Evolutionary conservation across 2,888 invertebrate species (phyloP), one percentile per base, ranked within the genome.

Genomic region (Gastracanthus pulcherrimus): DNA sequence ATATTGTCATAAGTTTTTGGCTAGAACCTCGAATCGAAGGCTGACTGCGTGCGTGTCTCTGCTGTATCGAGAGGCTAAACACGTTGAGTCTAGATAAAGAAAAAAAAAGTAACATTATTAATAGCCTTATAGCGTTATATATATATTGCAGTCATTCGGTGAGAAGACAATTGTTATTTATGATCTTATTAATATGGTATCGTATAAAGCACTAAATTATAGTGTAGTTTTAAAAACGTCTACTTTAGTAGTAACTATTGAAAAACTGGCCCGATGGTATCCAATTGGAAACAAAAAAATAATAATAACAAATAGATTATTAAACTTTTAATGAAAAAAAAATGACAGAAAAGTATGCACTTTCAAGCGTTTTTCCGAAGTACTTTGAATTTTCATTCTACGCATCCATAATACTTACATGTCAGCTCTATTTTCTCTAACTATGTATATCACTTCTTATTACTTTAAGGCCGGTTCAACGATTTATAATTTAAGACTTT

Each of bases 131-230:
- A 84, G 75, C 66, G 71, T 81, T 82, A 76, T 67, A 76, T 71
- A 79, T 71, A 83, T 83, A 82, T 80, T 76, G 75, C 81, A 81
- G 80, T 82, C 76, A 82, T 74, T 75, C 34, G 66, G 64, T 80
- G 74, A 82, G 51, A 77, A 82, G 60, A 75, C 75, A 48, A 79
- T 82, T 83, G 82, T 83, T 82, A 84, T 82, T 81, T 80, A 81
- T 66, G 78, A 82, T 80, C 76, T 82, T 77, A 83, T 78, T 80
- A 72, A 72, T 78, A 83, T 82, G 71, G 76, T 83, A 78, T 58
- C 75, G 51, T 80, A 81, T 75, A 70, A 72, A 81, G 74, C 74
- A 79, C 76, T 83, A 76, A 84, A 84, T 82, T 71, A 51, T 81
- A 81, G 69, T 71, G 74, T 83, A 80, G 80, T 75, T 74, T 77